Evolutionary conservation across 92 coral and sea anemone species (phyloP), one percentile per base, ranked within the genome.

Genomic region (Desmophyllum pertusum): DNA sequence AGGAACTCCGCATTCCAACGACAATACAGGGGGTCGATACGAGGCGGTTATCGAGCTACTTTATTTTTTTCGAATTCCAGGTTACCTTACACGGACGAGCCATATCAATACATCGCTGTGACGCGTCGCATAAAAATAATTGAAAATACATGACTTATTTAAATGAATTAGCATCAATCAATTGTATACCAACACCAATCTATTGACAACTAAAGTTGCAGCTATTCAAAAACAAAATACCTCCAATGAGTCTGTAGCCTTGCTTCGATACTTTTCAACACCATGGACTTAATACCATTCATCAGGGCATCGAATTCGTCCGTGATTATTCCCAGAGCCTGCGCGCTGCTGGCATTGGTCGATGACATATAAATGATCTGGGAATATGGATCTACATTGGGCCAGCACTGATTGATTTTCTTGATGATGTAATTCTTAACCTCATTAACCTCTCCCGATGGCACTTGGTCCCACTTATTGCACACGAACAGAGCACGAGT

Each of bases 381-480:
- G n/a, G 89, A 51, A 10, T 52, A 4, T 25, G 85, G 77, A 3
- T 88, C 76, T 23, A 88, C 36, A n/a, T 68, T 52, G 19, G 92
- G 92, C 89, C 84, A 84, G 41, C 85, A 84, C 13, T 57, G 46
- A 61, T 21, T 21, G 37, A 88, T 66, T 19, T 39, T 77, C 18
- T 39, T 65, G 21, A 57, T 31, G 17, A 73, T 72, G 48, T 84
- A 39, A 1, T 84, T 64, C 70, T 50, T 88, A 0, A 88, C 89
- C 0, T 65, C 78, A 9, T 67, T 14, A 8, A 21, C 57, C 41
- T 87, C 90, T 10, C 37, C 19, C 18, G n/a, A 6, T 45, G 84
- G 84, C 0, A 88, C 76, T 17, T 43, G 82, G 43, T 88, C 92
- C 92, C 92, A 88, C 27, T 88, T 88, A 61, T 83, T 83, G 66